phyloP scores from a whole-genome alignment of 2,113 vertebrate genomes.

The Tychaedon coryphoeus region DNA sequence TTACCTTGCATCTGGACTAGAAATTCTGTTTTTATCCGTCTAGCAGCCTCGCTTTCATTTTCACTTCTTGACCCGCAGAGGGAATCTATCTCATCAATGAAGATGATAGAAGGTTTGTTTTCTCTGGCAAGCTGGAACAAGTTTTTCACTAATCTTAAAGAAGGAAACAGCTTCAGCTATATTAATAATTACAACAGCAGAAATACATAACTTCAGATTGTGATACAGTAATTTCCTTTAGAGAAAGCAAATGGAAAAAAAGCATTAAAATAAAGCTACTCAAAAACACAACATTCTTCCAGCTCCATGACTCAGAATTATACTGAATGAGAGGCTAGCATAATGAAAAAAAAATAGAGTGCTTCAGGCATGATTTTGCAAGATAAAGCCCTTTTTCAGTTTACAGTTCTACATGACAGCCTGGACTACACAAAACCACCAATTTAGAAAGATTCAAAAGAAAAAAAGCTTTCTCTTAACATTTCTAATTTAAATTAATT shows the following conservation, averaged over 20 bases:
- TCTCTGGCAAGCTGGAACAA: conserved; percentile 93
- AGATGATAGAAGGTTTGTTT: conserved; percentile 96
- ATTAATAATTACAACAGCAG: not conserved
- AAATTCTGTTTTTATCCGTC: conserved; percentile 96
- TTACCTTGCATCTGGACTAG: conserved; percentile 98
- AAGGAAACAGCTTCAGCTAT: conserved; percentile 13
- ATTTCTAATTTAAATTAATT: not conserved
- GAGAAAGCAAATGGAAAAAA: not conserved
- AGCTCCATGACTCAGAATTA: not conserved
- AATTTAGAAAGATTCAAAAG: not conserved
- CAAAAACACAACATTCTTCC: not conserved
- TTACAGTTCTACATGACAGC: not conserved
- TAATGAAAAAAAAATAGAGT: not conserved
- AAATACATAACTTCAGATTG: not conserved
- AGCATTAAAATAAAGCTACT: not conserved
- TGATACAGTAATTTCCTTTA: not conserved
- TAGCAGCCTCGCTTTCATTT: conserved; percentile 95
- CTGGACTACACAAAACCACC: not conserved
- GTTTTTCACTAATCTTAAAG: conserved; percentile 90
- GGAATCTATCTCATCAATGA: conserved; percentile 98
- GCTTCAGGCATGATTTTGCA: not conserved
- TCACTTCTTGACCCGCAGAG: conserved; percentile 95
- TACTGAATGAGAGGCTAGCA: not conserved
- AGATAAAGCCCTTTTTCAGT: not conserved
- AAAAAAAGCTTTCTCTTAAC: not conserved